Conservation (phyloP, 2,113 vertebrate species). For the Gila orcuttii region DNA sequence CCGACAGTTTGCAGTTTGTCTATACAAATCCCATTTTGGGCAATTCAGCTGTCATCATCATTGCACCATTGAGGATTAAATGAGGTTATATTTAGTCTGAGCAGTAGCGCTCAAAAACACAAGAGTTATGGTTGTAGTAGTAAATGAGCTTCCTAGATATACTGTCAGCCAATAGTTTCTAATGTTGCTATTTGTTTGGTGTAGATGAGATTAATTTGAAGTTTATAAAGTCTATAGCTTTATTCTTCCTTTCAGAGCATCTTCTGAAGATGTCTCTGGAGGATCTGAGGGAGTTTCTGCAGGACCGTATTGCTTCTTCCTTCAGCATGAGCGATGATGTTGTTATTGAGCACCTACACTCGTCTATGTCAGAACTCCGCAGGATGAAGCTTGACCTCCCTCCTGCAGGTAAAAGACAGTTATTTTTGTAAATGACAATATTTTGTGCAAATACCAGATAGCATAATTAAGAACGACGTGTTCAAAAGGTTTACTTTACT, state of each 20-base stretch:
- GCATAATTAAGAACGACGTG: not conserved
- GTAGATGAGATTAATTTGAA: not conserved
- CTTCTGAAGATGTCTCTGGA: slow-evolving; percentile 82
- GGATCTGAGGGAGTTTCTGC: slow-evolving; percentile 86
- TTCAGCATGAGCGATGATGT: slow-evolving; percentile 77
- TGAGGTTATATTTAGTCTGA: no score
- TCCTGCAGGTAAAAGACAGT: slow-evolving; percentile 75
- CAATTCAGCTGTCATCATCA: not conserved
- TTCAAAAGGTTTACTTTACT: not conserved
- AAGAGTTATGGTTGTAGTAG: not conserved
- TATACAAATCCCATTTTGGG: not conserved
- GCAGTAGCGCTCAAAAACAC: not conserved
- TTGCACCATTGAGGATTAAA: not conserved
- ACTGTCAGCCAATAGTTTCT: not conserved
- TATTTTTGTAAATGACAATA: not conserved
- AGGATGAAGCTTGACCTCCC: slow-evolving; percentile 84
- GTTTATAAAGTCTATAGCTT: not conserved
- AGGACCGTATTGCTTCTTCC: slow-evolving; percentile 80
- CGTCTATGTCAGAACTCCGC: slow-evolving; percentile 78
- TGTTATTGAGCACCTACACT: slow-evolving; percentile 81
- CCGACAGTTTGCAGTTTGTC: not conserved
- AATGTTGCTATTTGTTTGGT: not conserved
- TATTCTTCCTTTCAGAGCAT: slow-evolving; percentile 70
- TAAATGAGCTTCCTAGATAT: not conserved
- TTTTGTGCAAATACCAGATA: not conserved